These are phyloP conservation scores for Chelonia mydas DNA, from an alignment of 2,797 vertebrate species.

Conservation along the genomic window DNA sequence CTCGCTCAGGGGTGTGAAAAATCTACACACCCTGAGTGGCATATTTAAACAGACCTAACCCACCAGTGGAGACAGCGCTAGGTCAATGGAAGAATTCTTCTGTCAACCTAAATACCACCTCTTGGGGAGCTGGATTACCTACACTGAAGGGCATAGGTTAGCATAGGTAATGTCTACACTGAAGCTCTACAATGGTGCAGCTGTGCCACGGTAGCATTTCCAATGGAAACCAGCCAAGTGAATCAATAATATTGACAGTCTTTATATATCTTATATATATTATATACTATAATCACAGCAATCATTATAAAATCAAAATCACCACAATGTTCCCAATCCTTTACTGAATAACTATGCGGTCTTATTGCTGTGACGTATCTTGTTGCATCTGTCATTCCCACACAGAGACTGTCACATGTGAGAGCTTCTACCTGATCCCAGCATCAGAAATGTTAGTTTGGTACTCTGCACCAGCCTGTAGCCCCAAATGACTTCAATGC, in stretches of 20 bases:
- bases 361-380: not conserved
- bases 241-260: not conserved
- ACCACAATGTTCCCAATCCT: not conserved
- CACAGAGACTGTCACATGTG: not conserved
- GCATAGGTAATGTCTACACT: not conserved
- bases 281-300: not conserved
- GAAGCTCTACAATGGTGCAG: not conserved
- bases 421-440: too few species aligned
- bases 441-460: too few species aligned
- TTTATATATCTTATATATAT: not conserved
- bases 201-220: not conserved
- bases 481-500: not conserved
- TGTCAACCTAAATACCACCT: not conserved
- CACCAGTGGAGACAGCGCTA: not conserved
- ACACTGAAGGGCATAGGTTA: not conserved
- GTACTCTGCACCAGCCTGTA: too few species aligned
- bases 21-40: not conserved
- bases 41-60: not conserved
- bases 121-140: not conserved
- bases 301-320: not conserved
- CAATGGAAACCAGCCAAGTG: not conserved
- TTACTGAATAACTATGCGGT: not conserved
- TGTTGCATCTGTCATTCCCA: too few species aligned
- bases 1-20: not conserved
- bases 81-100: not conserved